A percentile compares a stretch with the other conserved stretches of the same genome.
These are phyloP conservation scores for Galaxias olidus DNA, from an alignment of 2,797 vertebrate genomes.

Conservation along the genomic window DNA sequence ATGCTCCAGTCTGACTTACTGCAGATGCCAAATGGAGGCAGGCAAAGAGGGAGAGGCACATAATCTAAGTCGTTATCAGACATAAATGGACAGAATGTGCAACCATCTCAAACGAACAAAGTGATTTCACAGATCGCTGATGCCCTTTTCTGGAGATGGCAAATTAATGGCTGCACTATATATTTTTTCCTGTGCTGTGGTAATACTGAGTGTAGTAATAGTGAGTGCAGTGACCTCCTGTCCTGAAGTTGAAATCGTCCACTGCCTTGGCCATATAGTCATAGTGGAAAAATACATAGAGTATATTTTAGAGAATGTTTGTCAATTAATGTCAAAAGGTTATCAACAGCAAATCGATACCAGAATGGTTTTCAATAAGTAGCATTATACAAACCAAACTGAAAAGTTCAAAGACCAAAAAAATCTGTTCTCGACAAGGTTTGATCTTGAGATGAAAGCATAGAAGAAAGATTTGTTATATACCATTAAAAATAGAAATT, in stretches of 20 bases:
- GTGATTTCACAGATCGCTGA: conserved; percentile 85
- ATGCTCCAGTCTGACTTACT: conserved; percentile 72
- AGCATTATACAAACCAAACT: conserved; percentile 60
- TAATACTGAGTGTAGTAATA: conserved; percentile 72
- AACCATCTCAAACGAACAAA: conserved; percentile 83
- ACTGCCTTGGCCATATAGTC: conserved; percentile 50
- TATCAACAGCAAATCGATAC: conserved; percentile 62
- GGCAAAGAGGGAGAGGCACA: conserved; percentile 69
- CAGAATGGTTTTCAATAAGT: conserved; percentile 49
- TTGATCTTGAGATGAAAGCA: too few relatives aligned
- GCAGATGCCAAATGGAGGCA: conserved; percentile 68
- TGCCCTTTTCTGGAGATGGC: conserved; percentile 80
- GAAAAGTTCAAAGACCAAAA: conserved; percentile 50
- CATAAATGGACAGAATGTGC: conserved; percentile 83
- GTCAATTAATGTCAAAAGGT: conserved; percentile 57
- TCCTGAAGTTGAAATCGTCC: conserved; percentile 62
- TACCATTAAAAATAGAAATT: too few relatives aligned
- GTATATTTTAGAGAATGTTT: too few relatives aligned
- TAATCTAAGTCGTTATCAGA: conserved; percentile 82
- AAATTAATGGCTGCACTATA: conserved; percentile 79
- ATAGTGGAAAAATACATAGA: too few relatives aligned
- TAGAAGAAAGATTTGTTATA: too few relatives aligned
- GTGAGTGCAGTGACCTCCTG: conserved; percentile 62
- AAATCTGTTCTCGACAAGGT: too few relatives aligned
- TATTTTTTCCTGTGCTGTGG: conserved; percentile 57